Base-by-base conservation (phyloP, 1,140 invertebrate genomes). In the Monomorium pharaonis region DNA sequence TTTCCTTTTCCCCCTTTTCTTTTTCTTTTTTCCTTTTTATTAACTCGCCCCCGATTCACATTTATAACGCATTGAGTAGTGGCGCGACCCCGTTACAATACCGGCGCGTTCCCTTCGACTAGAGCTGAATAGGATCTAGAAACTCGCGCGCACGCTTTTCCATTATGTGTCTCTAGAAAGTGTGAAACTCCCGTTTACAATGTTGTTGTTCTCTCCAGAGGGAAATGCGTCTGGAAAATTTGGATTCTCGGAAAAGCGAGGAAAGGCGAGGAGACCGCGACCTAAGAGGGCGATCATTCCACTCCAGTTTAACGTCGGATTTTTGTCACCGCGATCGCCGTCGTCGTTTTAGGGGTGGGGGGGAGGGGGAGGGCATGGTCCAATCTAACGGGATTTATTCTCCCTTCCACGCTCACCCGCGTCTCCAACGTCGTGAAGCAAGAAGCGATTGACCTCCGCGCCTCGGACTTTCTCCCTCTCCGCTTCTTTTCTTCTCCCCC, bases 361-460 rank as follows among this genome's bases (percentile, higher is more conserved):
- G n/a, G n/a, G n/a, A n/a, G n/a, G n/a, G n/a, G n/a, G 56, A 85
- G 54, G 87, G 18, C 85, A 70, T 81, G 75, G 69, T 90, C 81
- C 74, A 74, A 69, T 87, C 75, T 89, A 90, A 90, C 89, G 89
- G 89, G 86, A 90, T 47, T 65, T 63, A 62, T 84, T 70, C 85
- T 78, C 62, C 24, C 33, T 85, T 18, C 49, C 72, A 51, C 51
- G 10, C 27, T 27, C 33, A 21, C 24, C 12, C n/a, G 14, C 42
- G n/a, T 58, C 30, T 33, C 60, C 85, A 60, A 33, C 74, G 44
- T 89, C 56, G 47, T 74, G 58, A 51, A 30, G 30, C 47, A 18
- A 86, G 88, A 74, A 89, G 87, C 87, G 76, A 85, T 77, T 87
- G 88, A 89, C 78, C 88, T 89, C 88, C 49, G 85, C 49, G 85